Evolutionary conservation across 2,113 vertebrate species (phyloP), one percentile per base, ranked within the genome.

Genomic region (Vidua macroura): DNA sequence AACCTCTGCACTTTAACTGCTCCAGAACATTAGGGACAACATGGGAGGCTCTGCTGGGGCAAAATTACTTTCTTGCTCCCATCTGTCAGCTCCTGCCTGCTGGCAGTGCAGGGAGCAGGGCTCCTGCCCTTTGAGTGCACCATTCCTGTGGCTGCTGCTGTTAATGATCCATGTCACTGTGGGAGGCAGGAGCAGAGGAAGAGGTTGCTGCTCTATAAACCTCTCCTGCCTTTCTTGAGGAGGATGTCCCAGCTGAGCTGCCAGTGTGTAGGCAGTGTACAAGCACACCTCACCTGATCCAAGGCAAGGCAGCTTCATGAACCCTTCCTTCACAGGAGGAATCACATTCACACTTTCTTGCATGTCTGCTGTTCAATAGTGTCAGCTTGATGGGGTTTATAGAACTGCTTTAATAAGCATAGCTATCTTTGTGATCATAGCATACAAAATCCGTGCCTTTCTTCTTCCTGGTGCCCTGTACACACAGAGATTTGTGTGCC

Each of bases 161-260:
- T 52, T 41, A 67, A n/a, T 43, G 51, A 33, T 80, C 76, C 1
- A 0, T 55, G 63, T 64, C 75, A 16, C 74, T 22, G 30, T 0
- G 0, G 68, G 76, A 90, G 48, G 46, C 68, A 46, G 58, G n/a
- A 79, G 63, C 39, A 15, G 30, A 31, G 77, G n/a, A 37, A 58
- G 43, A 80, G 25, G 25, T 48, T 63, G 24, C 35, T 86, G 75
- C 63, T 69, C 2, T n/a, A 2, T 25, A 37, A 64, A 44, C 28
- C 43, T 31, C 35, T 77, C 37, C 33, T 74, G 72, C 46, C 1
- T 0, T 28, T 73, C 49, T 49, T 64, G 41, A 0, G 0, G 14
- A 0, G 8, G 7, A 8, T 55, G 43, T 79, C 37, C 75, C 58
- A 43, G 80, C 46, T 77, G 79, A 73, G 46, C 51, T 52, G 11